phyloP scores from a whole-genome alignment of 2,888 invertebrate genomes.

The Osmoderma eremita region DNA sequence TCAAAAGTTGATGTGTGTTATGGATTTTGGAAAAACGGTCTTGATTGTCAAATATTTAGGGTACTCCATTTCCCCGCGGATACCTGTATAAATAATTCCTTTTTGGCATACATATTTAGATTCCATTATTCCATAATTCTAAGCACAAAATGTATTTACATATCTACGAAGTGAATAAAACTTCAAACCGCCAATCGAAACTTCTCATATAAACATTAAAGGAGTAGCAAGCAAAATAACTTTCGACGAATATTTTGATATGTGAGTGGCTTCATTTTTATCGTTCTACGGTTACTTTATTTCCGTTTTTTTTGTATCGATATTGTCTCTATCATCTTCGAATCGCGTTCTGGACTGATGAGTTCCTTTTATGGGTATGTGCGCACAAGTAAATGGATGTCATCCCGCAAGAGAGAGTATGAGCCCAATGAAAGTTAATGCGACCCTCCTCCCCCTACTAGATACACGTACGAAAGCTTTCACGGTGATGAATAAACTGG shows the following conservation, averaged over 20 bases:
- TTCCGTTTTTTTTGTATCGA: constrained; percentile 30
- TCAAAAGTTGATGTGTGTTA: too few species aligned
- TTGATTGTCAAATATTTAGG: too few species aligned
- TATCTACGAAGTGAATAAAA: too few species aligned
- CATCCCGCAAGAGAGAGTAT: constrained; percentile 1
- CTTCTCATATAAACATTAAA: background rate
- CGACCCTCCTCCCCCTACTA: background rate
- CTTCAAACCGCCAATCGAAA: constrained; percentile 1
- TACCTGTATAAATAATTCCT: too few species aligned
- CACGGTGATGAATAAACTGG: constrained; percentile 23
- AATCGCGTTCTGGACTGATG: constrained; percentile 28
- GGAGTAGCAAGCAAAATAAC: constrained; percentile 22
- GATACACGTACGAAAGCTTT: constrained; percentile 22
- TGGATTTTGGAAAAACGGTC: too few species aligned
- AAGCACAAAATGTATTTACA: too few species aligned
- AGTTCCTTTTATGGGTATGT: constrained; percentile 14
- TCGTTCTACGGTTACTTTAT: constrained; percentile 25
- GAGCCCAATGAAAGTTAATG: constrained; percentile 18
- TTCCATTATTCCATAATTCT: too few species aligned
- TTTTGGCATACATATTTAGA: too few species aligned
- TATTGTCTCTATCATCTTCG: constrained; percentile 32
- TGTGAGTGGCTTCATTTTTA: constrained; percentile 17
- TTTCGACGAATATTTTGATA: constrained; percentile 9
- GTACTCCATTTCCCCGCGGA: too few species aligned
- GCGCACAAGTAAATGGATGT: constrained; percentile 1